These are phyloP conservation scores for Ptilorrhoa leucosticta DNA, from an alignment of 2,113 vertebrate species.

Conservation along the genomic window DNA sequence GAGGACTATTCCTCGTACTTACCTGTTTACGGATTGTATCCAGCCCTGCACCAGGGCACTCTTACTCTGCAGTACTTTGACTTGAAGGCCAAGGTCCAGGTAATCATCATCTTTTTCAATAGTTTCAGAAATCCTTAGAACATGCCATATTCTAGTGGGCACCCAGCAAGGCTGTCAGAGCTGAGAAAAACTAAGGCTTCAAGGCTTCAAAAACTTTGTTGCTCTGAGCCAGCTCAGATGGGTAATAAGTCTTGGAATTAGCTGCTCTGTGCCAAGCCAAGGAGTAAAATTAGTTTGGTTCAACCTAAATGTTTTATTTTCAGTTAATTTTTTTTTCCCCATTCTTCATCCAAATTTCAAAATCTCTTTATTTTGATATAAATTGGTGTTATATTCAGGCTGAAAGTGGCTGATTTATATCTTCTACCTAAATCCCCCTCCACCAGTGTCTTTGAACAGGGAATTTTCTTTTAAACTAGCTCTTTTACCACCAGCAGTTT, in stretches of 20 bases:
- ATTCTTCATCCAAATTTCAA: background rate
- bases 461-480: background rate
- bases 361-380: background rate
- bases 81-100: background rate
- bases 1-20: background rate
- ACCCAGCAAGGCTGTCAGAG: background rate
- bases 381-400: background rate
- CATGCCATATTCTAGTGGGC: background rate
- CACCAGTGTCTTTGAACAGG: background rate
- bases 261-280: background rate
- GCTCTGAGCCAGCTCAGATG: background rate
- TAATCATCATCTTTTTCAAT: background rate
- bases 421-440: background rate
- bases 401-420: background rate
- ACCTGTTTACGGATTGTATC: background rate
- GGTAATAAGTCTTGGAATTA: background rate
- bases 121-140: background rate
- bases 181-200: background rate
- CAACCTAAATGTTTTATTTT: background rate
- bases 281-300: background rate
- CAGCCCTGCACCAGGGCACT: background rate
- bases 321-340: background rate
- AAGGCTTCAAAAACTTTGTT: background rate
- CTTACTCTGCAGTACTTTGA: background rate
- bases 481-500: background rate